Percentiles rank a stretch among this genome's conserved stretches.
These are phyloP conservation scores for Ganaspis sp. DNA, from an alignment of 1,140 invertebrate species.

Conservation along the genomic window DNA sequence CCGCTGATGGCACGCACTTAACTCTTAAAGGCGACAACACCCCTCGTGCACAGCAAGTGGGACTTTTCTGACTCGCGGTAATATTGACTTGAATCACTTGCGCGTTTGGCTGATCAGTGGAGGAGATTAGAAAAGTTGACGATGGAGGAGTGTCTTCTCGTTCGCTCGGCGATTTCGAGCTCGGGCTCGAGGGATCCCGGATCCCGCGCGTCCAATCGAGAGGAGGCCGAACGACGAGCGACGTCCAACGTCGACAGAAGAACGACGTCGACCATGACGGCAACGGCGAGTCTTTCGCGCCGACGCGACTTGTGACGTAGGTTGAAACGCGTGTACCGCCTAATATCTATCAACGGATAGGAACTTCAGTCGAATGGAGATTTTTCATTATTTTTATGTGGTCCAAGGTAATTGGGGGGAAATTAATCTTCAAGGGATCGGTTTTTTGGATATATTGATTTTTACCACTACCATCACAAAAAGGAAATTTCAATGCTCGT, in stretches of 20 bases:
- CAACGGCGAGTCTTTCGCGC: slow-evolving; percentile 35
- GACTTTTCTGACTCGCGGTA: too few relatives aligned
- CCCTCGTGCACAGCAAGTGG: too few relatives aligned
- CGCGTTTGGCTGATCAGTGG: too few relatives aligned
- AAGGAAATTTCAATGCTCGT: too few relatives aligned
- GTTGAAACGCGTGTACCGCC: slow-evolving; percentile 20
- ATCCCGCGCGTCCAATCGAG: slow-evolving; percentile 27
- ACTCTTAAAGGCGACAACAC: slow-evolving; percentile 3
- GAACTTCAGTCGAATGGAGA: slow-evolving; percentile 1
- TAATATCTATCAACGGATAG: slow-evolving; percentile 4
- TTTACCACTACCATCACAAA: not conserved
- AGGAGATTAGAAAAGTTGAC: too few relatives aligned
- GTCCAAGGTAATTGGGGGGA: not conserved
- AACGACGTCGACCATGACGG: slow-evolving; percentile 23
- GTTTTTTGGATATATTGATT: slow-evolving; percentile 7
- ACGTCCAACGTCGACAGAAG: slow-evolving; percentile 35
- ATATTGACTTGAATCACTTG: too few relatives aligned
- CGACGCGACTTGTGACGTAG: slow-evolving; percentile 49
- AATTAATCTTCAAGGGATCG: not conserved
- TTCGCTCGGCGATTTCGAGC: not conserved
- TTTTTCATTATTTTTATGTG: slow-evolving; percentile 12
- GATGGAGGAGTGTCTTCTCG: not conserved
- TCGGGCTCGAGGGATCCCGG: slow-evolving; percentile 10
- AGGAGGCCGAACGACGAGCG: slow-evolving; percentile 39
- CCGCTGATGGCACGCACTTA: too few relatives aligned